phyloP scores from a whole-genome alignment of 2,113 vertebrate species.

The Stegostoma tigrinum region DNA sequence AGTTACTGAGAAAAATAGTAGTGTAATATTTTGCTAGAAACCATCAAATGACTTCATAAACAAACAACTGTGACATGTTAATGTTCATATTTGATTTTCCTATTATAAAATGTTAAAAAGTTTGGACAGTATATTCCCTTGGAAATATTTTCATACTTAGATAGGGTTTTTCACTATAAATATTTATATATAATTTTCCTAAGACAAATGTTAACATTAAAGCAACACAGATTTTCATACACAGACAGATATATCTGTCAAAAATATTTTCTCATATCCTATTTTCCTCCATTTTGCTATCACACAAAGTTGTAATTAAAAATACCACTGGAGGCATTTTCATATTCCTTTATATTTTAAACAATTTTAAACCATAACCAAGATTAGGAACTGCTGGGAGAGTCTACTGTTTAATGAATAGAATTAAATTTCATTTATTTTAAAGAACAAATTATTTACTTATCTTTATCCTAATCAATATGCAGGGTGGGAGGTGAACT shows the following conservation, averaged over 20 bases:
- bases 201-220: too few species aligned
- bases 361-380: not conserved
- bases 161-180: not conserved
- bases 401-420: not conserved
- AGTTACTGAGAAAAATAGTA: not conserved
- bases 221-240: too few species aligned
- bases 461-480: not conserved
- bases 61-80: not conserved
- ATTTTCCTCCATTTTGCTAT: not conserved
- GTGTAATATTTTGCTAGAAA: not conserved
- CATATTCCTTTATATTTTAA: not conserved
- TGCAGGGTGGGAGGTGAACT: not conserved
- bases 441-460: not conserved
- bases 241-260: not conserved
- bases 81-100: not conserved
- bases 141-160: not conserved
- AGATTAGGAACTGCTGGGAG: not conserved
- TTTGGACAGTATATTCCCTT: not conserved
- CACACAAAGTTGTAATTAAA: not conserved
- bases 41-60: not conserved
- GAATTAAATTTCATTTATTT: not conserved
- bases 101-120: not conserved
- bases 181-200: not conserved
- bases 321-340: not conserved
- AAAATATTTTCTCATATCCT: not conserved